Evolutionary conservation across 2,888 invertebrate species (phyloP).

Genomic region (Phaedon cochleariae): DNA sequence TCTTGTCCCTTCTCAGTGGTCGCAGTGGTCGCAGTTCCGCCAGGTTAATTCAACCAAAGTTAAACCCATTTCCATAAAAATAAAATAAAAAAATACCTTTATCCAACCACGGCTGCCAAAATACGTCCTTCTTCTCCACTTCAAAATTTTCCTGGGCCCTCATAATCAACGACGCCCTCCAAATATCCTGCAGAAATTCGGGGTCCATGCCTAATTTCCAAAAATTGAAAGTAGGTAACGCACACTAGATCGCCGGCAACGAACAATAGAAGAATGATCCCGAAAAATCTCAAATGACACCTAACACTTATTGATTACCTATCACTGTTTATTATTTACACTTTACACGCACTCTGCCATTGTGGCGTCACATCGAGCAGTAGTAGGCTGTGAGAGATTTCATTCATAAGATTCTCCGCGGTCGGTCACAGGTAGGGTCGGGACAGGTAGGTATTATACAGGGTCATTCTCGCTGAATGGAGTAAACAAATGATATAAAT

Average conservation of each 20-base stretch:
- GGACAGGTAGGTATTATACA: conserved; percentile 4
- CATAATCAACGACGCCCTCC: conserved; percentile 52
- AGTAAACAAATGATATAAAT: too few relatives aligned
- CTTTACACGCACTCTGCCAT: conserved; percentile 21
- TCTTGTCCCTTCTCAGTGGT: too few relatives aligned
- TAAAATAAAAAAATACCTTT: conserved; percentile 52
- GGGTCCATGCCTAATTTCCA: too few relatives aligned
- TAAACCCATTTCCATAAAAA: too few relatives aligned
- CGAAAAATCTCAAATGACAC: conserved; percentile 23
- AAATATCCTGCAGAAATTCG: conserved; percentile 52
- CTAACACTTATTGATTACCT: conserved; percentile 26
- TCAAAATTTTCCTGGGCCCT: conserved; percentile 37
- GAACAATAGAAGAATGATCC: conserved; percentile 17
- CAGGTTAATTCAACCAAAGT: too few relatives aligned
- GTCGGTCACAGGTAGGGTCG: conserved; percentile 27
- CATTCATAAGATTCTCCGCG: conserved; percentile 60
- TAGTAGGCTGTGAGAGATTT: conserved; percentile 55
- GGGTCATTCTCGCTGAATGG: background rate
- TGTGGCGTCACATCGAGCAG: conserved; percentile 49
- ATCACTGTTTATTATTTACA: conserved; percentile 16
- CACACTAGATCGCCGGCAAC: conserved; percentile 6
- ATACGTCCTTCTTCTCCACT: conserved; percentile 32
- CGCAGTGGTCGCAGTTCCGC: too few relatives aligned
- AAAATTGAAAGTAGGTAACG: conserved; percentile 14
- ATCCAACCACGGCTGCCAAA: conserved; percentile 63